Base-by-base conservation (phyloP, 1,140 invertebrate species). In the Meloidogyne floridensis region DNA sequence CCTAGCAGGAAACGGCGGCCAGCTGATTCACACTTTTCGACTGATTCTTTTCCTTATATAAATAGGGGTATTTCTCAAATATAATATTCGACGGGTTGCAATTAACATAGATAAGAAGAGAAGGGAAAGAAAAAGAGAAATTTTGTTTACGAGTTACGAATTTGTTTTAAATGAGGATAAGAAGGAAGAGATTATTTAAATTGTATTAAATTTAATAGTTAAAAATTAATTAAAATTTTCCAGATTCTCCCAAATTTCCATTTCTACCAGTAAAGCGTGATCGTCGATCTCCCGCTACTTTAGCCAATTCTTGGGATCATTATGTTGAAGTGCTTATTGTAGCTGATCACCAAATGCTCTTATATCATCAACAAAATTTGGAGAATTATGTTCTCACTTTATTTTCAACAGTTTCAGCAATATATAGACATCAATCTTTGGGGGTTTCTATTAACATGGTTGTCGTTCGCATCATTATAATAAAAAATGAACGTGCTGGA, bases 261-360 rank as follows among this genome's bases (percentile, higher is more conserved):
- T 32, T 32, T 32, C 32, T 32, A 32, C 32, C 32, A 32, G 32
- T 32, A 32, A 13, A 71, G 8, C 18, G 43, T 5, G 3, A 79
- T 3, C 76, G 56, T 18, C 56, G 51, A 13, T n/a, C 70, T 8
- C 20, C 42, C 3, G 11, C 82, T 54, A 76, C 87, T 51, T 85
- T 87, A 20, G 88, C 89, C 54, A 89, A 90, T 70, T 92, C 93
- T 15, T 91, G 92, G 84, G 92, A 93, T 83, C 93, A 94, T 88
- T 94, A 93, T 85, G 92, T 95, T 56, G 94, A 95, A 91, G 92
- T 95, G 53, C 92, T 95, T 90, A 92, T 95, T 8, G 94, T 94
- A 3, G 94, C 94, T 47, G 95, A 95, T 88, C 90, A 90, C 13
- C 94, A 93, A 86, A 95, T 95, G 94, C 88, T 92, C 2, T 90